Percentiles rank a stretch among this genome's conserved stretches.
phyloP scores from a whole-genome alignment of 1,140 invertebrate genomes.

The Ridgeia piscesae region DNA sequence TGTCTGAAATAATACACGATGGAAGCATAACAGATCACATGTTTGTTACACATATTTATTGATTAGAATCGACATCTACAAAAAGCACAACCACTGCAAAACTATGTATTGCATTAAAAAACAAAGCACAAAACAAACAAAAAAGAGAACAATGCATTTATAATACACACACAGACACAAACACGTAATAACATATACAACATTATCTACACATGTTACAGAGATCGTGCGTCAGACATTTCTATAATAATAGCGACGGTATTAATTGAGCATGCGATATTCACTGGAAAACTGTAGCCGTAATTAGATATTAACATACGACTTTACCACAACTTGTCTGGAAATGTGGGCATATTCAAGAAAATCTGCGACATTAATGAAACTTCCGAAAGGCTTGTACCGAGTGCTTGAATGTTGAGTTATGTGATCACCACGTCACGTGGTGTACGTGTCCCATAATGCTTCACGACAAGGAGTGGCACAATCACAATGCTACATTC shows the following conservation, averaged over 20 bases:
- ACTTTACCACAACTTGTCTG: too few relatives aligned
- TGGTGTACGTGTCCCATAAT: neutral
- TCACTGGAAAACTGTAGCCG: neutral
- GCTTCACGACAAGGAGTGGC: too few relatives aligned
- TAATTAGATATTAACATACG: too few relatives aligned
- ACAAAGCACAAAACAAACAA: neutral
- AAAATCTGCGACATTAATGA: too few relatives aligned
- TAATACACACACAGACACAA: neutral
- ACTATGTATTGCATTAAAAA: neutral
- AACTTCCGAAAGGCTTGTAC: neutral
- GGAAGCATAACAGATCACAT: neutral
- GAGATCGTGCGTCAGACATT: conserved; percentile 3
- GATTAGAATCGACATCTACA: neutral
- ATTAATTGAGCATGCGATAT: neutral
- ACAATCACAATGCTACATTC: neutral
- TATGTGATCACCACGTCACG: neutral
- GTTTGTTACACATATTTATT: neutral
- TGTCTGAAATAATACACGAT: too few relatives aligned
- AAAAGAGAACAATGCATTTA: neutral
- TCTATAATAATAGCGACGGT: neutral
- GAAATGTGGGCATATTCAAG: neutral
- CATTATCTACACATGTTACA: neutral
- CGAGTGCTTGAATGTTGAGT: neutral
- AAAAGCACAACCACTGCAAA: neutral
- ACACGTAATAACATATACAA: neutral